These are phyloP conservation scores for Bellardia bayeri DNA, from an alignment of 2,888 invertebrate genomes.

Conservation along the genomic window DNA sequence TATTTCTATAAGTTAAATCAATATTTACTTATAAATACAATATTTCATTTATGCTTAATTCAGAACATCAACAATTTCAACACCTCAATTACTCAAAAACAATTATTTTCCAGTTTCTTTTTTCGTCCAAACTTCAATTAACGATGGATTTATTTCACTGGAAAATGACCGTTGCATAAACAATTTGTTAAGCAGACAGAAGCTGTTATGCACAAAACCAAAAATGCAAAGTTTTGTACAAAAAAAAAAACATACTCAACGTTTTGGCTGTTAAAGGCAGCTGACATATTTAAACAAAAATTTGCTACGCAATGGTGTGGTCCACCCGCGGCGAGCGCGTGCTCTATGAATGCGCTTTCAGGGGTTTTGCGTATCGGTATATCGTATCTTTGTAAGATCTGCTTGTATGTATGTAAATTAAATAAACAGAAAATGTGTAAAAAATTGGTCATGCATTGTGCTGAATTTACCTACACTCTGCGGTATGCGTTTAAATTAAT, in stretches of 20 bases:
- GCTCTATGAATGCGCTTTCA: constrained; percentile 40
- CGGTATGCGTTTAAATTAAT: constrained; percentile 2
- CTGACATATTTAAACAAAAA: constrained; percentile 52
- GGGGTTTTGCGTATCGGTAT: background rate
- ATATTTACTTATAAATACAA: constrained; percentile 44
- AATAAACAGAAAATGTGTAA: constrained; percentile 12
- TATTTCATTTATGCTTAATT: background rate
- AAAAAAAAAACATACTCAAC: too few species aligned
- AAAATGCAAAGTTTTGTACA: background rate
- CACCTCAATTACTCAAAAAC: constrained; percentile 36
- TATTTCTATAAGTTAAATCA: constrained; percentile 16
- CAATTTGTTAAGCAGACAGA: constrained; percentile 23
- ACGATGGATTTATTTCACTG: constrained; percentile 63
- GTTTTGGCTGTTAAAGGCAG: constrained; percentile 41
- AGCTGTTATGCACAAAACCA: background rate
- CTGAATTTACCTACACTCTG: constrained; percentile 45
- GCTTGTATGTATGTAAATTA: constrained; percentile 56
- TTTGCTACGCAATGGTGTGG: constrained; percentile 44
- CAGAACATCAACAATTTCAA: constrained; percentile 11
- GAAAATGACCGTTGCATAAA: constrained; percentile 57
- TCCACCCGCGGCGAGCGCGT: constrained; percentile 66
- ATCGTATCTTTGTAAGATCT: constrained; percentile 51
- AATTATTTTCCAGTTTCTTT: background rate
- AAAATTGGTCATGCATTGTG: constrained; percentile 68
- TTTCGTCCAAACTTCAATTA: constrained; percentile 5